Conservation (phyloP, 1,140 invertebrate species). For the Parapsyche elsis region DNA sequence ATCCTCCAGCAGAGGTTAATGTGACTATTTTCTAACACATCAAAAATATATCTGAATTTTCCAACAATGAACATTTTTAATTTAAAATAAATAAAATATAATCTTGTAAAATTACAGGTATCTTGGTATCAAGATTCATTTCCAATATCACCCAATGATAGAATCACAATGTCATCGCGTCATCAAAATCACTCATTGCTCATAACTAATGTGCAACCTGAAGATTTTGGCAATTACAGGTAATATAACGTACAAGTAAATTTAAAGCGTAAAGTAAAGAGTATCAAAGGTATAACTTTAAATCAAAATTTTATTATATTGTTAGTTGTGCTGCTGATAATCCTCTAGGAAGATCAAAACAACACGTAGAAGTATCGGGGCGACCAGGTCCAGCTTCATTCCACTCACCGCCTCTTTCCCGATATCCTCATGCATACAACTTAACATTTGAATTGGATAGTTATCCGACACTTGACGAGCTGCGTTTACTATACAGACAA, state of each 20-base stretch:
- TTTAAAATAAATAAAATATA: neutral
- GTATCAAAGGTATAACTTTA: neutral
- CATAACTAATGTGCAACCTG: slow-evolving; percentile 72
- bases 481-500: slow-evolving; percentile 72
- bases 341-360: slow-evolving; percentile 73
- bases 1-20: slow-evolving; percentile 76
- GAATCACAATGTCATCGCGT: slow-evolving; percentile 71
- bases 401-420: slow-evolving; percentile 71
- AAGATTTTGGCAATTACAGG: slow-evolving; percentile 78
- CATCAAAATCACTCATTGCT: slow-evolving; percentile 73
- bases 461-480: slow-evolving; percentile 74
- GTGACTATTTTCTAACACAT: neutral
- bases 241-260: too few species aligned
- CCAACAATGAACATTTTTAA: neutral
- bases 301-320: slow-evolving; percentile 28
- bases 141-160: slow-evolving; percentile 72
- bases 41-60: neutral
- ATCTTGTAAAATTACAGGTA: slow-evolving; percentile 63
- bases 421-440: slow-evolving; percentile 68
- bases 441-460: slow-evolving; percentile 73
- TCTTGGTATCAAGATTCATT: slow-evolving; percentile 77
- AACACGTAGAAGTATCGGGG: slow-evolving; percentile 75
- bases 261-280: slow-evolving; percentile 4
- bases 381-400: slow-evolving; percentile 75
- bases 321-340: slow-evolving; percentile 77